Conservation (phyloP, 2,113 vertebrate genomes). For the Sturnira hondurensis region DNA sequence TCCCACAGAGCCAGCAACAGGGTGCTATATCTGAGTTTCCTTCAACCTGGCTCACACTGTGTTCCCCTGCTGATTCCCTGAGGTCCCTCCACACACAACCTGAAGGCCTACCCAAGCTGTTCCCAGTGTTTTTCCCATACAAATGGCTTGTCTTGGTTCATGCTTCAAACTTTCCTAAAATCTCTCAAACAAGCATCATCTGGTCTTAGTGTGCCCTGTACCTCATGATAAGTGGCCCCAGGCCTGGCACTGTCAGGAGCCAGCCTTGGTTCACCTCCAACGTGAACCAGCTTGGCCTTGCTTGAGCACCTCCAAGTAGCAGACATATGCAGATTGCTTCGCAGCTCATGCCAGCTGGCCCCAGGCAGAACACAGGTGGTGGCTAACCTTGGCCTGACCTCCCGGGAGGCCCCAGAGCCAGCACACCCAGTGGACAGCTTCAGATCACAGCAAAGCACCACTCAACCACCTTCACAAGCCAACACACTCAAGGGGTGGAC, state of each 20-base stretch:
- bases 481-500: no score
- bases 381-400: no score
- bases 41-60: background rate
- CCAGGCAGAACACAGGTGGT: no score
- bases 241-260: background rate
- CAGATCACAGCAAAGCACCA: no score
- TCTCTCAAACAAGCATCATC: background rate
- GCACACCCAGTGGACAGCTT: no score
- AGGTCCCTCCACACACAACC: background rate
- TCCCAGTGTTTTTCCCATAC: background rate
- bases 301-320: no score
- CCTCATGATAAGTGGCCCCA: background rate
- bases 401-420: no score
- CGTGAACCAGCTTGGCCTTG: background rate
- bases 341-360: no score
- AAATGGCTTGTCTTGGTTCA: background rate
- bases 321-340: no score
- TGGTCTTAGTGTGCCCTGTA: background rate
- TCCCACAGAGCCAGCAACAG: background rate
- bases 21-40: background rate
- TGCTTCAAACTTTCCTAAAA: background rate
- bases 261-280: background rate
- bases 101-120: background rate
- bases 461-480: no score
- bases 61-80: background rate